Evolutionary conservation across 2,797 vertebrate species (phyloP), one percentile per base, ranked within the genome.

Genomic region (Gallinago solitaria): DNA sequence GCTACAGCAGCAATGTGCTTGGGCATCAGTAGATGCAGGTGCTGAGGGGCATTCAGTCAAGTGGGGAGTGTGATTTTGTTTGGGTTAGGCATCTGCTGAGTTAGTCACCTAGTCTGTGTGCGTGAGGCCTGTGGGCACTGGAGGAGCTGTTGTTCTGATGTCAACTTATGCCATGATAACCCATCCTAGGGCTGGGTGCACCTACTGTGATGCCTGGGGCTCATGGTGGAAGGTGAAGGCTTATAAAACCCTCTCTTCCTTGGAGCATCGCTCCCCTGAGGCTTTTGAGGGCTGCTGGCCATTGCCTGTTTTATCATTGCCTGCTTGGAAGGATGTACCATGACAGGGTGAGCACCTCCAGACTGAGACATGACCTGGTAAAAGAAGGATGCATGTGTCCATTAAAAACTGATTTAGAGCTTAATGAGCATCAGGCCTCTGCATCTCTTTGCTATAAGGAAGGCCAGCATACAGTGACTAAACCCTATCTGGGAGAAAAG

Each of bases 111-210:
- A 24, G 12, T 21, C 68, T 60, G 9, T 63, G 25, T 45, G 56
- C 6, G 6, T 2, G 10, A 74, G 25, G 32, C 27, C 59, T 27
- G 53, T 27, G 43, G 16, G 37, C 33, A 11, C 37, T 0, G 2
- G 63, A 59, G 54, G 8, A 79, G 30, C 11, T 15, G 27, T 12
- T 24, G 28, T 28, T 45, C 41, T 54, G 48, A 64, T 23, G 63
- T 39, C 41, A 65, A 7, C 8, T 6, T 37, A 2, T 0, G 0
- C 37, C 9, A 1, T 37, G 48, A 10, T 60, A 54, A 67, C 23
- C 56, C 8, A 1, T 48, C 15, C 27, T 23, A 32, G 53, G 48
- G 21, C 70, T 82, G 61, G 48, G 6, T 14, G 16, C 28, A 15
- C 35, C 35, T 80, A 3, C 2, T 2, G 32, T 37, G 32, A 6